Conservation (phyloP, 2,888 invertebrate genomes). For the Drosophila affinis region DNA sequence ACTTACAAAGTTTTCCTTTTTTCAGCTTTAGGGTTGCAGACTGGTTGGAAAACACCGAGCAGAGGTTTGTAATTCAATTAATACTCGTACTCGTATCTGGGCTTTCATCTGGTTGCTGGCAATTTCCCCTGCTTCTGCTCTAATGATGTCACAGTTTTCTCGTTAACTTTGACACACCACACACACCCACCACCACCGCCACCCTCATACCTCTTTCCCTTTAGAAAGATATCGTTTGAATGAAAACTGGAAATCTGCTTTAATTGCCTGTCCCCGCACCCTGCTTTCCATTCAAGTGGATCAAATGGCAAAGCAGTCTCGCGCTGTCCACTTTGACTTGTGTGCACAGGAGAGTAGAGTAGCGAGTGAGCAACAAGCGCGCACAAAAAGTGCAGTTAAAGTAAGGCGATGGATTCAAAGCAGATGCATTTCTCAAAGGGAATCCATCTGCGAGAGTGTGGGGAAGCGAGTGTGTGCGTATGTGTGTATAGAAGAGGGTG, state of each 20-base stretch:
- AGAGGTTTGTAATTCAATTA: conserved; percentile 27
- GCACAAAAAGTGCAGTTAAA: conserved; percentile 46
- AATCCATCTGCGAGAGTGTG: conserved; percentile 13
- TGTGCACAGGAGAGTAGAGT: neutral
- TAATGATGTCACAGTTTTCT: conserved; percentile 18
- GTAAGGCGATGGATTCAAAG: conserved; percentile 36
- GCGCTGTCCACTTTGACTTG: conserved; percentile 28
- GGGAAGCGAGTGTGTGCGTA: neutral
- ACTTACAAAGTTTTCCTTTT: conserved; percentile 10
- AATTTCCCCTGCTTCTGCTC: neutral
- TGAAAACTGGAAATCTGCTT: conserved; percentile 31
- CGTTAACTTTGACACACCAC: neutral
- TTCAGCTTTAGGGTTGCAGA: conserved; percentile 8
- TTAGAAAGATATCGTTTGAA: conserved; percentile 13
- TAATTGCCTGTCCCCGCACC: conserved; percentile 1
- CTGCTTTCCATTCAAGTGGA: conserved; percentile 23
- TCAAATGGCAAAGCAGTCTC: conserved; percentile 19
- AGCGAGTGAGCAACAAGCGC: neutral
- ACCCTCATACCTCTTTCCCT: neutral
- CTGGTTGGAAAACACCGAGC: conserved; percentile 15
- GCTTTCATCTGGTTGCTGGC: conserved; percentile 14
- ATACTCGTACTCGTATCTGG: conserved; percentile 17
- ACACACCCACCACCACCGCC: neutral
- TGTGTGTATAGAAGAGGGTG: conserved; percentile 19
- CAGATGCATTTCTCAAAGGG: conserved; percentile 49